phyloP scores from a whole-genome alignment of 1,140 invertebrate species.

The Thrips palmi region DNA sequence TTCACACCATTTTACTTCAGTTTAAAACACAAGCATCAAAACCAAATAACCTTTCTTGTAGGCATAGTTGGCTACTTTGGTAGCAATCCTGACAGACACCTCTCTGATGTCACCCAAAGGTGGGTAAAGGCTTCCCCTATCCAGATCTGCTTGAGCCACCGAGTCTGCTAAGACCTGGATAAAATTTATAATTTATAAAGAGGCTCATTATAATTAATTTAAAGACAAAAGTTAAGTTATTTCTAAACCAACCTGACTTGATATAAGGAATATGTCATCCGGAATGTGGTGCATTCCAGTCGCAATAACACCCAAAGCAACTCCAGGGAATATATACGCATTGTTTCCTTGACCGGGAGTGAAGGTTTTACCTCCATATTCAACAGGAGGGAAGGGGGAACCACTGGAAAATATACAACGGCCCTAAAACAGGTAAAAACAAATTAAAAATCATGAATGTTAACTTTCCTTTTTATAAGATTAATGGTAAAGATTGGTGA shows the following conservation, averaged over 20 bases:
- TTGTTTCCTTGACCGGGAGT: conserved; percentile 91
- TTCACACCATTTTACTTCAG: not conserved
- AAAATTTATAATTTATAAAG: conserved; percentile 11
- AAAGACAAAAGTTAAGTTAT: conserved; percentile 4
- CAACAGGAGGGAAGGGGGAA: conserved; percentile 74
- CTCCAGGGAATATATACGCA: conserved; percentile 90
- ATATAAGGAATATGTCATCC: conserved; percentile 77
- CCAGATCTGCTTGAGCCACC: conserved; percentile 48
- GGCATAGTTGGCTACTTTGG: conserved; percentile 45
- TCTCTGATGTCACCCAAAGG: conserved; percentile 49
- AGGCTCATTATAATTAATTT: conserved; percentile 10
- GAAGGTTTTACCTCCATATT: conserved; percentile 55
- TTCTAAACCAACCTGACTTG: conserved; percentile 36
- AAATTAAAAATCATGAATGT: not conserved
- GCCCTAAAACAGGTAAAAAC: conserved; percentile 36
- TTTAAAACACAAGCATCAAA: conserved; percentile 7
- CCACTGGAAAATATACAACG: conserved; percentile 80
- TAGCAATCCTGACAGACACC: conserved; percentile 53
- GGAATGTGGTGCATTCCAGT: conserved; percentile 74
- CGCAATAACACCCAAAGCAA: conserved; percentile 76
- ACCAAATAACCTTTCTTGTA: conserved; percentile 34
- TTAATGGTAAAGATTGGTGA: no score
- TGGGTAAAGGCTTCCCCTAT: conserved; percentile 54
- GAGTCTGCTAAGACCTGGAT: conserved; percentile 46
- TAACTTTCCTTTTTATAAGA: not conserved